A percentile compares a stretch with the other conserved stretches of the same genome.
Evolutionary conservation across 2,888 invertebrate species (phyloP).

Genomic region (Tipula confusa): DNA sequence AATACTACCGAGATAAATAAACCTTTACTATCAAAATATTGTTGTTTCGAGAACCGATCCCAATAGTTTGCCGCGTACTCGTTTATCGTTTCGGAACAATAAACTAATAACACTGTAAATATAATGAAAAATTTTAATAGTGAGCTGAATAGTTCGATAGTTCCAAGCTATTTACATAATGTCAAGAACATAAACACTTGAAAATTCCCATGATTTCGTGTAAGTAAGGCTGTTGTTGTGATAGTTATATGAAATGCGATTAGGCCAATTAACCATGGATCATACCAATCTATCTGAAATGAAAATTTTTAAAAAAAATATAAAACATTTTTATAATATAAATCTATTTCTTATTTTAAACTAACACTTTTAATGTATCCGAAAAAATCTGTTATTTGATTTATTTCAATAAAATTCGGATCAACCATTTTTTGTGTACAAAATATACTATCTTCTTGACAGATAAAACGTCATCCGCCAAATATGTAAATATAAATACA

Average conservation of each 20-base stretch:
- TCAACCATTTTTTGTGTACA: conserved; percentile 50
- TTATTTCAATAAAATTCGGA: conserved; percentile 60
- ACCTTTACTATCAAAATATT: conserved; percentile 91
- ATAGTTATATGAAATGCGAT: conserved; percentile 71
- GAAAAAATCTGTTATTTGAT: conserved; percentile 72
- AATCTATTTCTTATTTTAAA: conserved; percentile 42
- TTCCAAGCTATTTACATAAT: conserved; percentile 64
- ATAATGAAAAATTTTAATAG: background rate
- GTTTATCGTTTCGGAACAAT: conserved; percentile 87
- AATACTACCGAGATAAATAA: conserved; percentile 90
- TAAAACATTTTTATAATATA: too few species aligned
- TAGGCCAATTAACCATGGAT: conserved; percentile 79
- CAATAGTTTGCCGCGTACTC: conserved; percentile 83
- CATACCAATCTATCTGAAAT: conserved; percentile 78
- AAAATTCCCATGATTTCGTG: conserved; percentile 80
- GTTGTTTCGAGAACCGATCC: conserved; percentile 82
- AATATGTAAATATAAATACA: background rate
- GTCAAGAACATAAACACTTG: conserved; percentile 78
- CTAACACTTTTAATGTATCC: conserved; percentile 76
- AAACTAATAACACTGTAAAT: conserved; percentile 73
- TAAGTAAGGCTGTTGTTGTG: conserved; percentile 72
- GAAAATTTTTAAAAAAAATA: too few species aligned
- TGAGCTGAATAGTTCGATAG: conserved; percentile 1
- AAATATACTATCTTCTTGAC: background rate
- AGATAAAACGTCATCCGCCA: background rate